Base-by-base conservation (phyloP, 1,140 invertebrate genomes). In the Ditylenchus dipsaci region DNA sequence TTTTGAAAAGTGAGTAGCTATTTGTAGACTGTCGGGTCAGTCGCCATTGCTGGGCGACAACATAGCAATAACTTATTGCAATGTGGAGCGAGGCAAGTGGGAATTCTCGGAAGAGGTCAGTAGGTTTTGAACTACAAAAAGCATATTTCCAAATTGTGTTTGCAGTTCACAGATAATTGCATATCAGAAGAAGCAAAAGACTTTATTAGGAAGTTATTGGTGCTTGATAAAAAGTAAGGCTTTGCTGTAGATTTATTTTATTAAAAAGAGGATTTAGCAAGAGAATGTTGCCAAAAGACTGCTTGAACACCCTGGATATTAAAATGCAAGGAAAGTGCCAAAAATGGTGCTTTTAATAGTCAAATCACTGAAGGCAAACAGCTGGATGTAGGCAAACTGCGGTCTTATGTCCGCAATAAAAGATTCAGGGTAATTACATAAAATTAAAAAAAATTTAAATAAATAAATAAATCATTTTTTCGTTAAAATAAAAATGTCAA, bases 41-140 rank as follows among this genome's bases (percentile, higher is more conserved):
- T 87, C 86, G 19, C 87, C 87, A 26, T 88, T 88, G 77, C 80
- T 87, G n/a, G 87, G 86, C 23, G 86, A 88, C 66, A 84, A 84
- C 47, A 82, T 87, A 38, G 86, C 87, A 68, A 85, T 87, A 62
- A 88, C 87, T 23, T 87, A 86, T 74, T 84, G 83, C 62, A 87
- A 88, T 75, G 86, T 88, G 27, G 85, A 86, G n/a, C 82, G 83
- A 23, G 80, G 85, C 29, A 84, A 86, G 65, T 88, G 85, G 76
- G 73, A 81, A 33, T 88, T 88, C 78, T 86, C 86, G 74, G 83
- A 86, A 19, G 86, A 87, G 33, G 33, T 38, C 11, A 38, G 33
- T 38, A 3, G 11, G 66, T 15, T 13, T 26, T 13, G 8, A 9
- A 15, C 13, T 1, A 13, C n/a, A n/a, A n/a, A n/a, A n/a, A n/a